Evolutionary conservation across 1,140 invertebrate species (phyloP), one percentile per base, ranked within the genome.

Genomic region (Rhopalosiphum padi): DNA sequence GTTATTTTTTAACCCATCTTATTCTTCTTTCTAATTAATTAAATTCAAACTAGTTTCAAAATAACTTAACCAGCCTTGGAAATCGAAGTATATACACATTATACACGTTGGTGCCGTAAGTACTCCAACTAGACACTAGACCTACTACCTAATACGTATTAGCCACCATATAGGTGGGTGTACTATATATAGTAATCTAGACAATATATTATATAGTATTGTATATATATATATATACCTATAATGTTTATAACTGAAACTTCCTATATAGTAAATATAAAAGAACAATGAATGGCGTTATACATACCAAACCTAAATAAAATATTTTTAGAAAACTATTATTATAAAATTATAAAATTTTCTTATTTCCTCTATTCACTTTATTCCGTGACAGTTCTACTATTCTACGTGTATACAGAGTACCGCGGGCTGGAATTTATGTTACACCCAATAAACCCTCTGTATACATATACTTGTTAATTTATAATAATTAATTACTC

Each of bases 21-120:
- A 68, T 68, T 68, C 60, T 68, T 68, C 60, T 68, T 68, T 68
- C 30, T 68, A 68, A 68, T 60, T 68, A 68, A n/a, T 68, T n/a
- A 15, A 68, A 68, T 68, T n/a, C 60, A 68, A 68, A 68, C 60
- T 68, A 68, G 60, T 68, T 68, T 68, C 30, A n/a, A 68, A n/a
- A 68, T 68, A n/a, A 68, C 60, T 68, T 68, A n/a, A n/a, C 30
- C 30, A 68, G 60, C 30, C 60, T 68, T 68, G 60, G 15, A 68
- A 68, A 68, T 30, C 30, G 30, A n/a, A 68, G 30, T 68, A 68
- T 30, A 21, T 68, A 51, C 48, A 51, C 48, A 18, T 51, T 30
- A 21, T 68, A 51, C 18, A 51, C 48, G 15, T 51, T 51, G 48
- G 48, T 51, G 48, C 15, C 48, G 48, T 51, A 51, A 51, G 48